A percentile compares a stretch with the other conserved stretches of the same genome.
Evolutionary conservation across 2,797 vertebrate genomes (phyloP).

Genomic region (Aplochiton taeniatus): DNA sequence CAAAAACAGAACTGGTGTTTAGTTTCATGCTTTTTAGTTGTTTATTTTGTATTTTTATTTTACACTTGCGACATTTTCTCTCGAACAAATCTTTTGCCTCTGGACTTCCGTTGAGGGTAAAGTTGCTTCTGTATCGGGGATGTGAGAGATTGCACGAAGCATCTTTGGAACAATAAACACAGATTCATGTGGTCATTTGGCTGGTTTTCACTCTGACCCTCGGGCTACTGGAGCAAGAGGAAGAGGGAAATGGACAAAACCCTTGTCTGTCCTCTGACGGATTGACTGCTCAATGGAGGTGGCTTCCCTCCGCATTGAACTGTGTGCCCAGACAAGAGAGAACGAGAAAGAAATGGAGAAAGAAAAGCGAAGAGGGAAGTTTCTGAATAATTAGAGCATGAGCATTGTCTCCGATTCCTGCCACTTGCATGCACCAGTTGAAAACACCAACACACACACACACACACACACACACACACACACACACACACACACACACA

Average conservation of each 20-base stretch:
- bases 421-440: background rate
- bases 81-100: no score
- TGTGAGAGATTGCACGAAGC: conserved; percentile 27
- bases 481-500: conserved; percentile 27
- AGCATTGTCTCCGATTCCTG: conserved; percentile 40
- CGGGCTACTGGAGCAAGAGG: conserved; percentile 16
- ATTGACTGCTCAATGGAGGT: conserved; percentile 41
- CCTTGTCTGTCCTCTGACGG: conserved; percentile 43
- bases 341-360: conserved; percentile 30
- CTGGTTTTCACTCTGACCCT: conserved; percentile 36
- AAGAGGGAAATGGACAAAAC: conserved; percentile 41
- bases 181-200: conserved; percentile 40
- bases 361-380: conserved; percentile 23
- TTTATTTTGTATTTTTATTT: no score
- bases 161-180: conserved; percentile 40
- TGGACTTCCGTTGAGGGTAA: no score
- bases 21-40: no score
- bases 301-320: conserved; percentile 51
- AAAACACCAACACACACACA: conserved; percentile 3
- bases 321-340: conserved; percentile 37
- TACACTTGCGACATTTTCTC: no score
- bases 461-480: conserved; percentile 25
- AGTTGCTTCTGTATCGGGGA: conserved; percentile 11
- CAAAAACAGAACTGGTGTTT: no score
- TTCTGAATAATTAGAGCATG: conserved; percentile 55